These are phyloP conservation scores for Rostratula benghalensis DNA, from an alignment of 2,113 vertebrate species.

Conservation along the genomic window DNA sequence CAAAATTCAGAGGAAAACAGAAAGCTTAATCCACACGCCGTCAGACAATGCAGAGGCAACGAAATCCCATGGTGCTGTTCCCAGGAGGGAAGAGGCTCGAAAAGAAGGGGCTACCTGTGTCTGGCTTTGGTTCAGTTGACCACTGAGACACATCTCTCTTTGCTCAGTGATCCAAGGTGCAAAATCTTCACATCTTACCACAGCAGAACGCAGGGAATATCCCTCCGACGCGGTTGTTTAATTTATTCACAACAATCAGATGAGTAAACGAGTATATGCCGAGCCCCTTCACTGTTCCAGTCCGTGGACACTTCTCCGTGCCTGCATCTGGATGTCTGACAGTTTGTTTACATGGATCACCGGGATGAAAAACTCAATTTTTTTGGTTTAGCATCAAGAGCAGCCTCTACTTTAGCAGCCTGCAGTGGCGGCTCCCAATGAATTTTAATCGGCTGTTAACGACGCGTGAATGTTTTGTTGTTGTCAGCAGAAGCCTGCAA, in stretches of 20 bases:
- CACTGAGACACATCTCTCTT: neutral
- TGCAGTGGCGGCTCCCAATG: conserved; percentile 51
- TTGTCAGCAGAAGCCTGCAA: neutral
- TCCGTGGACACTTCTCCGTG: conserved; percentile 32
- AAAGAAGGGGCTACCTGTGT: neutral
- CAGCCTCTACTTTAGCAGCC: conserved; percentile 52
- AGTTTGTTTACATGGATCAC: conserved; percentile 65
- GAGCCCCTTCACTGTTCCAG: neutral
- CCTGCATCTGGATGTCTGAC: conserved; percentile 38
- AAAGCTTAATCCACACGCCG: neutral
- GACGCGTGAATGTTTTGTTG: neutral
- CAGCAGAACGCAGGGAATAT: neutral
- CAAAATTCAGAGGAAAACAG: neutral
- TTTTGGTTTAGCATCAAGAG: conserved; percentile 48
- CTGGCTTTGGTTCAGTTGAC: neutral
- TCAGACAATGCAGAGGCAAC: neutral
- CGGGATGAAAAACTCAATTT: conserved; percentile 46
- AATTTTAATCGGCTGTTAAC: conserved; percentile 59
- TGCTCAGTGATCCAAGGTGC: neutral
- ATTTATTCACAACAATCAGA: conserved; percentile 16
- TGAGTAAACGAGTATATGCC: neutral
- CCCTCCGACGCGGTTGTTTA: neutral
- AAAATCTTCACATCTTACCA: conserved; percentile 8
- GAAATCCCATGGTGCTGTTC: rapidly evolving
- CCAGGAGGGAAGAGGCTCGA: neutral